Conservation (phyloP, 2,888 invertebrate genomes). For the Thymelicus lineola region DNA sequence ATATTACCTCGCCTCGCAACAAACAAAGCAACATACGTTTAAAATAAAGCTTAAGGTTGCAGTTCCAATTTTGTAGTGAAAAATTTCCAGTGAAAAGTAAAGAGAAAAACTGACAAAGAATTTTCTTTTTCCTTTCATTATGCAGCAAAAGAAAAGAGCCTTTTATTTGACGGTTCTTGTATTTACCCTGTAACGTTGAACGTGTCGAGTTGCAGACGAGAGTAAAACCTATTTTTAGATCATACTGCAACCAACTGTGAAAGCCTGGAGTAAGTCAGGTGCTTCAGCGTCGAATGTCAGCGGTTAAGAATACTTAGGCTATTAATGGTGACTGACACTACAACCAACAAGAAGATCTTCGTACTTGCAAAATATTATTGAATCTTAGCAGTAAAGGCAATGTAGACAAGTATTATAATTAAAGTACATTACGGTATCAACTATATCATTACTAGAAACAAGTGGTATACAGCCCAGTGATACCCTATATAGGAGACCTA, state of each 20-base stretch:
- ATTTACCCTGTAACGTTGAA: constrained; percentile 5
- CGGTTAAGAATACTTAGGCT: no score
- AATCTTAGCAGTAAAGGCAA: no score
- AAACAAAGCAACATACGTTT: constrained; percentile 7
- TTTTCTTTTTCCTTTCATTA: constrained; percentile 15
- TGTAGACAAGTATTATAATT: no score
- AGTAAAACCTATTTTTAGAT: not conserved
- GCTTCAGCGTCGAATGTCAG: no score
- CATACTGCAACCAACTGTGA: not conserved
- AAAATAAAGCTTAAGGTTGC: constrained; percentile 3
- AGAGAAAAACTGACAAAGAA: constrained; percentile 14
- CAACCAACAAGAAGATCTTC: no score
- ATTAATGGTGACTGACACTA: no score
- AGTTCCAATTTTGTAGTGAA: constrained; percentile 8
- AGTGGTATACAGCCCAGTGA: no score
- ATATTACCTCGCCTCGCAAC: not conserved
- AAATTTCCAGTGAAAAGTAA: constrained; percentile 5
- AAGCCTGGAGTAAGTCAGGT: not conserved
- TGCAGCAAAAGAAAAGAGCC: constrained; percentile 3
- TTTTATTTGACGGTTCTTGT: constrained; percentile 12
- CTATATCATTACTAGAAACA: no score
- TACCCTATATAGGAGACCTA: no score
- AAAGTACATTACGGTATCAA: no score
- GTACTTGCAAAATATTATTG: no score
- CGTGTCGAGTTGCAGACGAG: constrained; percentile 1